phyloP scores from a whole-genome alignment of 92 coral and sea anemone species.

The Palythoa grandis region DNA sequence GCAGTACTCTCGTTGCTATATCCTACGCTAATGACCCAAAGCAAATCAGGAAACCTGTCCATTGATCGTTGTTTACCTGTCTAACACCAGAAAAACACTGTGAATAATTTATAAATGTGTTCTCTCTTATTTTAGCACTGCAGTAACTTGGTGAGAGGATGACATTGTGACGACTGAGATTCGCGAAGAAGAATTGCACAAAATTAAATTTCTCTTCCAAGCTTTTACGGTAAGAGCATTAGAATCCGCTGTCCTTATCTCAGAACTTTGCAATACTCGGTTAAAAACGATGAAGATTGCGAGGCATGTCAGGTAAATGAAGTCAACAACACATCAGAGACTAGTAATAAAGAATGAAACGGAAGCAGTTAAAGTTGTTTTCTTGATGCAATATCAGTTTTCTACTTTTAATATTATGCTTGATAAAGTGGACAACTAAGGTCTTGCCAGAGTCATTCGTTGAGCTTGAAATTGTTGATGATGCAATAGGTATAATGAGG shows the following conservation, averaged over 20 bases:
- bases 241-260: background rate
- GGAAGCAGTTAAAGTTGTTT: no score
- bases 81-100: conserved; percentile 23
- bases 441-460: no score
- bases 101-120: conserved; percentile 11
- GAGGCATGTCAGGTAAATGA: background rate
- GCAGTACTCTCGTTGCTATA: background rate
- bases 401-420: no score
- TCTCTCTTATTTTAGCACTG: conserved; percentile 32
- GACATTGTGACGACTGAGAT: conserved; percentile 4
- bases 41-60: conserved; percentile 4
- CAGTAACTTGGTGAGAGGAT: conserved; percentile 3
- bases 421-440: no score
- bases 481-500: no score
- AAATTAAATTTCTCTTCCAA: background rate
- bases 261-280: background rate
- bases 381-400: no score
- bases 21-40: background rate
- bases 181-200: background rate
- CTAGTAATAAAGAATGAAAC: no score
- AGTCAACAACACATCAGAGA: no score
- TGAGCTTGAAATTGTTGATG: no score
- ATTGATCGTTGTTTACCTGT: conserved; percentile 19
- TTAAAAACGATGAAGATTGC: no score
- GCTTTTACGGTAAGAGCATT: background rate